phyloP scores from a whole-genome alignment of 92 coral and sea anemone genomes.

The Virgularia gustaviana region DNA sequence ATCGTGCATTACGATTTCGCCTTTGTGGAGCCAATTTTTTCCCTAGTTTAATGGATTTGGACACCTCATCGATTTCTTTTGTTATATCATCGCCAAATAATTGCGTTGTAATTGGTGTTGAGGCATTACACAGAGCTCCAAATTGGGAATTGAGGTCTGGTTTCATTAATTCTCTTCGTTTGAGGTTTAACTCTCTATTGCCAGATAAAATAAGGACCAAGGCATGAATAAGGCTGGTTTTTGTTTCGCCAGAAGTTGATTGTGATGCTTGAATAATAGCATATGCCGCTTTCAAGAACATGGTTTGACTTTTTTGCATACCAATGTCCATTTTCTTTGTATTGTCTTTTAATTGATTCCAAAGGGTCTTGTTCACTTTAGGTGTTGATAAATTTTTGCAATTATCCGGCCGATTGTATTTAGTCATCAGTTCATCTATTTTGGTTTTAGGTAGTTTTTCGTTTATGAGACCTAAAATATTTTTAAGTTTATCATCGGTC shows the following conservation, averaged over 20 bases:
- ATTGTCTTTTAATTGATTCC: too few relatives aligned
- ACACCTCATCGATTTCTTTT: too few relatives aligned
- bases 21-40: too few relatives aligned
- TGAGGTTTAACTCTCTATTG: conserved; percentile 45
- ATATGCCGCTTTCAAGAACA: conserved; percentile 12
- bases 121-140: conserved; percentile 32
- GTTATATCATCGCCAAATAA: conserved; percentile 50
- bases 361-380: too few relatives aligned
- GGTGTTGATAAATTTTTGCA: too few relatives aligned
- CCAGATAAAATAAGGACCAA: conserved; percentile 43
- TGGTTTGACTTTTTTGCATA: too few relatives aligned
- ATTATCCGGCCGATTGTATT: too few relatives aligned
- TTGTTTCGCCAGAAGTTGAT: conserved; percentile 27
- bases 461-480: conserved; percentile 22
- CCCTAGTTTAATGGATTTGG: too few relatives aligned
- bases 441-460: conserved; percentile 42
- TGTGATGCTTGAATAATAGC: conserved; percentile 34
- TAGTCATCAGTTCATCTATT: conserved; percentile 36
- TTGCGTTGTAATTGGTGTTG: conserved; percentile 47
- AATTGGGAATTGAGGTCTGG: conserved; percentile 46
- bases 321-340: neutral
- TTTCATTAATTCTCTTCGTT: conserved; percentile 30
- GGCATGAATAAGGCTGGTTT: conserved; percentile 36
- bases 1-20: too few relatives aligned
- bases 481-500: conserved; percentile 23